Evolutionary conservation across 1,140 invertebrate genomes (phyloP), one percentile per base, ranked within the genome.

Genomic region (Cotesia chilonis): DNA sequence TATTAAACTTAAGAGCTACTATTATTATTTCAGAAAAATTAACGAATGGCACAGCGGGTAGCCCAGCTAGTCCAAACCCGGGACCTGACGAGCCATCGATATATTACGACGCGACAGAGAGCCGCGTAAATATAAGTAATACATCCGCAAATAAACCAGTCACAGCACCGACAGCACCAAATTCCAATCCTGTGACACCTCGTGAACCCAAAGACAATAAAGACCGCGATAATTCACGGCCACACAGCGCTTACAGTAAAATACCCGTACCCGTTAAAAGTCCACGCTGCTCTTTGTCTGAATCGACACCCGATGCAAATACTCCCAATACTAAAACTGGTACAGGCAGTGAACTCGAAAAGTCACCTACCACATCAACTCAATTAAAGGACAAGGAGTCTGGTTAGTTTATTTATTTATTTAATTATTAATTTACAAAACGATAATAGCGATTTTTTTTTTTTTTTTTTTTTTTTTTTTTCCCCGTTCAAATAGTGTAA

Each of bases 81-180:
- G 84, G 83, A 17, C 77, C 74, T 66, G 90, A 91, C 51, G 90
- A 92, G 64, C 84, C 89, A 0, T 91, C 90, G 9, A 80, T 91
- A 12, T 91, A 91, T 80, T 91, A 90, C 77, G 91, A 92, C 81
- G 89, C 90, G 12, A 89, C 89, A 2, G 90, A 91, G 47, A 89
- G 88, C 76, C 79, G 82, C 37, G 72, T 77, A 36, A 71, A 76
- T 37, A 71, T 75, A 37, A 84, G 83, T 12, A 82, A 72, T 59
- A 72, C 69, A 63, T 76, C 76, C 12, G 28, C 41, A 47, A 82
- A 81, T 63, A 78, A 79, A 72, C 76, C 77, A 41, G 37, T 61
- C 60, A 74, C 41, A 68, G 66, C 36, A 72, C 74, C 64, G 75
- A 74, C 74, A 63, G 10, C 60, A 78, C 78, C 35, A 59, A 54